Base-by-base conservation (phyloP, 2,888 invertebrate species). In the Heliconius hortense region DNA sequence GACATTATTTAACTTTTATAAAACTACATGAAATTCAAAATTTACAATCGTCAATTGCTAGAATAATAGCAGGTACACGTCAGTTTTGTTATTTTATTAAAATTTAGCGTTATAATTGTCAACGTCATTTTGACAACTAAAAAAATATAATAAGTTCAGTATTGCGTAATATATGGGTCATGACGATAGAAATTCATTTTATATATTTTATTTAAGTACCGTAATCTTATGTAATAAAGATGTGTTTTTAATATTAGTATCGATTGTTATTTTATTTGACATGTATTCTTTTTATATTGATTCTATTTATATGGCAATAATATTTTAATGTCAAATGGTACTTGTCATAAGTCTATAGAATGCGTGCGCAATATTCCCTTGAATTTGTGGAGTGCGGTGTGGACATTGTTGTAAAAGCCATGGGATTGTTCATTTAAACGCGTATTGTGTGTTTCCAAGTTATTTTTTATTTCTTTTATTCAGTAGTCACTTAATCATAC, bases 51-150 rank as follows among this genome's bases (percentile, higher is more conserved):
- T 67, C 28, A 72, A 70, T 69, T 73, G 74, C 71, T 79, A 79
- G 59, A 78, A 74, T 72, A 74, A 76, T 73, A 64, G 78, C 73
- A 85, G 80, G 87, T 86, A 92, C 91, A 92, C 91, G 92, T 92
- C 92, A 92, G 91, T 85, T 86, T 90, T 87, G 84, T 88, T 82
- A 81, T 81, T 82, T 81, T 78, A 74, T 72, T 74, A 67, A 72
- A 71, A 66, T 76, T 31, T 63, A 24, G 53, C 31, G 3, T 63
- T 48, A 28, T 63, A n/a, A 63, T 48, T 72, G 62, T 72, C 72
- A 72, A 72, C 28, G 70, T 64, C 74, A 75, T 39, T 82, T 81
- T 82, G 82, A 81, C 78, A 77, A 77, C 72, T 64, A 43, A 59
- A 60, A 35, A 60, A 39, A 56, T n/a, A 59, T 39, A 39, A 39